Evolutionary conservation across 2,113 vertebrate genomes (phyloP).

Genomic region (Cyanoliseus patagonus): DNA sequence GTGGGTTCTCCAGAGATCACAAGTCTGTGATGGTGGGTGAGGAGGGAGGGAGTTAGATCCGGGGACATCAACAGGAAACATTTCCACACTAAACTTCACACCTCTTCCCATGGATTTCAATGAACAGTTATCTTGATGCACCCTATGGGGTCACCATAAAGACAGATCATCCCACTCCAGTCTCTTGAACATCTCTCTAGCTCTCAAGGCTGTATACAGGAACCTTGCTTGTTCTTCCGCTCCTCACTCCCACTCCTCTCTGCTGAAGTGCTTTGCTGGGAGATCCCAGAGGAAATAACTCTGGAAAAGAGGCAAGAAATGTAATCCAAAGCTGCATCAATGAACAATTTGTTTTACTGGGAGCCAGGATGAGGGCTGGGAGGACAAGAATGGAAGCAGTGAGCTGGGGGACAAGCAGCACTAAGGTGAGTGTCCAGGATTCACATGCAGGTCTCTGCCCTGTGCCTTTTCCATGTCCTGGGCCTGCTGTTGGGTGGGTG

Average conservation of each 20-base stretch:
- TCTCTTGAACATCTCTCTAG: background rate
- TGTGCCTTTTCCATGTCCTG: background rate
- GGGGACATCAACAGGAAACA: background rate
- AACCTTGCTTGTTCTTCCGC: background rate
- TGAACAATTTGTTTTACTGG: background rate
- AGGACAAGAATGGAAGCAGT: background rate
- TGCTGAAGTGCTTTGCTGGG: background rate
- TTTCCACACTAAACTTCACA: background rate
- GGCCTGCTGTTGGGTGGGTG: background rate
- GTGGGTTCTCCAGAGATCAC: background rate
- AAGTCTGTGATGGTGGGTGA: background rate
- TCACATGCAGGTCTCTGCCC: background rate
- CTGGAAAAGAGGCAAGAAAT: slow-evolving; percentile 20
- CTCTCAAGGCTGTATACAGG: background rate
- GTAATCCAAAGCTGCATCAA: slow-evolving; percentile 20
- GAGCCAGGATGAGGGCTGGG: background rate
- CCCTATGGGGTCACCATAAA: background rate
- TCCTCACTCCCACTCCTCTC: background rate
- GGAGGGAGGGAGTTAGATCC: background rate
- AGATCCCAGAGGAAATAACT: slow-evolving; percentile 20
- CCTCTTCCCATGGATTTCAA: background rate
- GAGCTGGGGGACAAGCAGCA: background rate
- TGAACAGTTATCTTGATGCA: background rate
- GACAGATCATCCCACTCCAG: background rate
- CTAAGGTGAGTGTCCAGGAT: background rate